Conservation (phyloP, 2,888 invertebrate genomes). For the Gryllus longicercus region DNA sequence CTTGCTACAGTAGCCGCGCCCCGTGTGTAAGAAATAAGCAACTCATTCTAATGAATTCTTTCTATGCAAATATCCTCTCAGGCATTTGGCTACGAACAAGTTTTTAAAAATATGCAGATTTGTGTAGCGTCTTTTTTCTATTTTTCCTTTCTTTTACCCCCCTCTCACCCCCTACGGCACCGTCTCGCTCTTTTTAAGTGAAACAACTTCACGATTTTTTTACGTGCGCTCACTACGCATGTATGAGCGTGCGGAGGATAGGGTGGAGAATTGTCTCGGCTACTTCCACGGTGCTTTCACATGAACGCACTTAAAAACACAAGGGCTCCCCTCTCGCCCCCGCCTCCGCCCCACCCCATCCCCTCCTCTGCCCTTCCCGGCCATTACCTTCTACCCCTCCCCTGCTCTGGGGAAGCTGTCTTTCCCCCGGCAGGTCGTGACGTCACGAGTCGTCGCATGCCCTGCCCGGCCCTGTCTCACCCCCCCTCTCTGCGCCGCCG, state of each 20-base stretch:
- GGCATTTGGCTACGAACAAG: constrained; percentile 17
- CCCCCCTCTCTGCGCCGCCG: too few relatives aligned
- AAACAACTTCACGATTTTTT: constrained; percentile 10
- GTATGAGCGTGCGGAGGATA: neutral
- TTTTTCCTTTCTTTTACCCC: constrained; percentile 11
- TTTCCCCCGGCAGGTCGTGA: neutral
- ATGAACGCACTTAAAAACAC: neutral
- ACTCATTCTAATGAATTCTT: constrained; percentile 30
- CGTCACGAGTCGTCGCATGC: neutral
- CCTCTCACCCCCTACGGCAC: neutral
- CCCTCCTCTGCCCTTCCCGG: neutral
- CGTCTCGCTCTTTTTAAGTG: constrained; percentile 11
- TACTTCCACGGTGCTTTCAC: neutral
- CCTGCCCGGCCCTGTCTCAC: neutral
- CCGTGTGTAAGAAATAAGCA: constrained; percentile 26
- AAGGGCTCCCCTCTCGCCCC: neutral
- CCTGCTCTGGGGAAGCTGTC: neutral
- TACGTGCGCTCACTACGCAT: neutral
- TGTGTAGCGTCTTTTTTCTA: constrained; percentile 5
- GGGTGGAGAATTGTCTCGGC: constrained; percentile 1
- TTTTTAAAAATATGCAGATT: constrained; percentile 17
- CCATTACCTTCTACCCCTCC: neutral
- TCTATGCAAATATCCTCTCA: constrained; percentile 28
- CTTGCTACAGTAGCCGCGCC: neutral
- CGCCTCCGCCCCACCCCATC: neutral